A percentile compares a stretch with the other conserved stretches of the same genome.
phyloP scores from a whole-genome alignment of 2,797 vertebrate species.

The Phoxinus dragarum region DNA sequence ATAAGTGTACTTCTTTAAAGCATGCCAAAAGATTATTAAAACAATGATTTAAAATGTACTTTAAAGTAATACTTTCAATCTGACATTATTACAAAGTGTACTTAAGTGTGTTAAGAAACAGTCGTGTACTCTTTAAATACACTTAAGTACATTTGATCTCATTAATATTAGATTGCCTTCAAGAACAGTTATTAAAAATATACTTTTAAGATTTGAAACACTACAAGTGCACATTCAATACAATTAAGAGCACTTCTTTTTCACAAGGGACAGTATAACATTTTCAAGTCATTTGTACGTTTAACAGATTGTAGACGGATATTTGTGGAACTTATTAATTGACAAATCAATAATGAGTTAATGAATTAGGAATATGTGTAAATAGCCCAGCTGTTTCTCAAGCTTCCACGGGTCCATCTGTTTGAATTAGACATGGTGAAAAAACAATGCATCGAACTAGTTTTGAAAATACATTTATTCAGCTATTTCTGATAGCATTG shows the following conservation, averaged over 20 bases:
- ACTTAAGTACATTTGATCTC: background rate
- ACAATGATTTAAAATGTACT: background rate
- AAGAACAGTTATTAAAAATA: background rate
- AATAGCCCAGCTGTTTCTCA: background rate
- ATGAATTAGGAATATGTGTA: background rate
- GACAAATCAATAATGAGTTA: background rate
- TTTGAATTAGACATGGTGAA: background rate
- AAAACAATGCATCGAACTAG: background rate
- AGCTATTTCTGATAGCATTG: background rate
- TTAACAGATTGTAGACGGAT: background rate
- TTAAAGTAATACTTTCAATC: background rate
- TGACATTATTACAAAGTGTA: background rate
- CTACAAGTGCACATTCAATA: background rate
- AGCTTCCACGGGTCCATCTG: background rate
- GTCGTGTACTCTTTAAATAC: background rate
- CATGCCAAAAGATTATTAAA: background rate
- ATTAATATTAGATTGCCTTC: background rate
- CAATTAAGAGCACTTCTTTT: background rate
- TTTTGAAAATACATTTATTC: background rate
- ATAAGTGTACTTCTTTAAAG: background rate
- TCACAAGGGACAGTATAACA: background rate
- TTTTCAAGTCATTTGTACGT: background rate
- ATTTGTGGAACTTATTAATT: background rate
- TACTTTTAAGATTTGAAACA: background rate
- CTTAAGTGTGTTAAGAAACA: background rate